These are phyloP conservation scores for Oreochromis tanganicae DNA, from an alignment of 2,113 vertebrate species.

Conservation along the genomic window DNA sequence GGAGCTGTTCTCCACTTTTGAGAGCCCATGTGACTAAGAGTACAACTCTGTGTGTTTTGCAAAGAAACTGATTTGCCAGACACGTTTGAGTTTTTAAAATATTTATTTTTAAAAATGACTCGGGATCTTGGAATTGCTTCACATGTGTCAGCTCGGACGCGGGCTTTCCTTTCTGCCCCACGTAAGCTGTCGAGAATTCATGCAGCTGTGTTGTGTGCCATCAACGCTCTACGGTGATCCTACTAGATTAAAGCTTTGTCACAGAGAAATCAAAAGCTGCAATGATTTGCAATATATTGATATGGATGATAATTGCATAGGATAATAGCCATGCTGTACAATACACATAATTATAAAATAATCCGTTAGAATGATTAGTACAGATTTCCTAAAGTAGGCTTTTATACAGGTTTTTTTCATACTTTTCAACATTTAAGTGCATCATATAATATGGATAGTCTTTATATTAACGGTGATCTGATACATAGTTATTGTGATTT, in stretches of 20 bases:
- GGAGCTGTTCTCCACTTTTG: slow-evolving; percentile 1
- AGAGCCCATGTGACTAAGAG: not conserved
- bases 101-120: slow-evolving; percentile 96
- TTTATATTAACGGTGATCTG: slow-evolving; percentile 67
- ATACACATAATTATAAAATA: slow-evolving; percentile 77
- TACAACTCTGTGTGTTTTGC: not conserved
- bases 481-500: slow-evolving; percentile 58
- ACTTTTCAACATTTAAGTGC: slow-evolving; percentile 85
- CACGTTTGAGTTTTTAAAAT: slow-evolving; percentile 23
- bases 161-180: slow-evolving; percentile 68
- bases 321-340: slow-evolving; percentile 93
- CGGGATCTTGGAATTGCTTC: slow-evolving; percentile 70
- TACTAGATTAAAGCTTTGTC: slow-evolving; percentile 79
- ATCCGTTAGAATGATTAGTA: slow-evolving; percentile 71
- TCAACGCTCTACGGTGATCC: slow-evolving; percentile 74
- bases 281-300: slow-evolving; percentile 70
- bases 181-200: slow-evolving; percentile 77
- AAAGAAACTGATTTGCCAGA: not conserved
- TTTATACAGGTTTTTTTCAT: slow-evolving; percentile 55
- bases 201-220: slow-evolving; percentile 80
- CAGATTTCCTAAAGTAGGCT: slow-evolving; percentile 49
- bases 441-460: slow-evolving; percentile 79
- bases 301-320: slow-evolving; percentile 90
- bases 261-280: slow-evolving; percentile 71
- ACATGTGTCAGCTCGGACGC: slow-evolving; percentile 38